A percentile compares a stretch with the other conserved stretches of the same genome.
Evolutionary conservation across 2,888 invertebrate genomes (phyloP).

Genomic region (Blastobasis adustella): DNA sequence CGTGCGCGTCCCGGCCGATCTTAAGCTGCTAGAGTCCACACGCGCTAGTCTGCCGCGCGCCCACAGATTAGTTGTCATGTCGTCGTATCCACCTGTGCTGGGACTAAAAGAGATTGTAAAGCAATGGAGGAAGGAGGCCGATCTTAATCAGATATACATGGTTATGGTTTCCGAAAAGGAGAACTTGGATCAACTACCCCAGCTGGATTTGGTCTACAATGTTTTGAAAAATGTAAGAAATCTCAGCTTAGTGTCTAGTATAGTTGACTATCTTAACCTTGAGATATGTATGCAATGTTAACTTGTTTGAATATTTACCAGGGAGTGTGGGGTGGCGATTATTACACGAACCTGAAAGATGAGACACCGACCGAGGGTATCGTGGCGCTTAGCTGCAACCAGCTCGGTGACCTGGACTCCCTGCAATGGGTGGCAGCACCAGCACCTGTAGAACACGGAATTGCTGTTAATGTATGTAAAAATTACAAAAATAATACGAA

Average conservation of each 20-base stretch:
- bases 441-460: slow-evolving; percentile 15
- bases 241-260: no score
- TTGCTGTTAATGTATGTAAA: slow-evolving; percentile 31
- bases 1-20: slow-evolving; percentile 21
- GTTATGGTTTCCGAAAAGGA: slow-evolving; percentile 27
- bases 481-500: background rate
- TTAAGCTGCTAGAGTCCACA: slow-evolving; percentile 17
- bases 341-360: slow-evolving; percentile 20
- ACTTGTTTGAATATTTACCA: slow-evolving; percentile 8
- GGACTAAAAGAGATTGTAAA: slow-evolving; percentile 26
- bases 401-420: slow-evolving; percentile 28
- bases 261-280: no score
- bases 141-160: slow-evolving; percentile 28
- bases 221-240: slow-evolving; percentile 28
- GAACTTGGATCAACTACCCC: slow-evolving; percentile 25
- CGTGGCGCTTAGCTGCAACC: slow-evolving; percentile 18
- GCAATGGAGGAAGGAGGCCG: slow-evolving; percentile 26
- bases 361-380: slow-evolving; percentile 2
- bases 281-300: no score
- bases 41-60: slow-evolving; percentile 17
- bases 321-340: slow-evolving; percentile 32
- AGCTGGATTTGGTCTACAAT: slow-evolving; percentile 28
- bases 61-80: slow-evolving; percentile 26
- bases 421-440: slow-evolving; percentile 32
- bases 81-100: slow-evolving; percentile 25